Evolutionary conservation across 2,797 vertebrate species (phyloP), one percentile per base, ranked within the genome.

Genomic region (Halcyon chelicuti): DNA sequence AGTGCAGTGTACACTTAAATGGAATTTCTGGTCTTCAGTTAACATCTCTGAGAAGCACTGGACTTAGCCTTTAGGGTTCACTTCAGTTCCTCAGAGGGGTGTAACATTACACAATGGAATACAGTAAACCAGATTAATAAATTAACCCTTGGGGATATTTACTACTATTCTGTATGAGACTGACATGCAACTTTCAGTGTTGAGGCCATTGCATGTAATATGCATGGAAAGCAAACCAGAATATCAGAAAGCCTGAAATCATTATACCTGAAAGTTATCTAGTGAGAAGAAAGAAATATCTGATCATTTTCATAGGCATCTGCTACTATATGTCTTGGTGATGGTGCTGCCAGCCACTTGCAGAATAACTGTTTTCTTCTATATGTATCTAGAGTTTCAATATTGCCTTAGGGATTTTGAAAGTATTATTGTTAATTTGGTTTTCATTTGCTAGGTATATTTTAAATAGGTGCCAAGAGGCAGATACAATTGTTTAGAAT

Each of bases 391-490:
- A 55, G 54, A 85, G 14, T 76, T 90, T 76, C 39, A 85, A 63
- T 85, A 44, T 70, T 73, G 40, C 87, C 87, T 52, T 23, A 73
- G 78, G 67, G 68, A 79, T 67, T 91, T 93, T 57, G 81, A 73
- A 91, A 89, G 55, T 55, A 85, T 54, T 91, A 82, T 62, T 85
- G 71, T 91, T 92, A 87, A 93, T 87, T 91, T 67, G 67, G 47
- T 87, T 94, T 95, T 94, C 67, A 79, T 95, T 94, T 94, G 22
- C 71, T 40, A 76, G 44, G 29, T 74, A 76, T 60, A 71, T 40
- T 47, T 87, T 82, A 89, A 94, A 92, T 76, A 78, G n/a, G 47
- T 76, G 81, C 81, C 91, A 85, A 89, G 87, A 89, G 84, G 81
- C 81, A 93, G 46, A 85, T 51, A 55, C 0, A 1, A 22, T 76